Percentiles rank a stretch among this genome's conserved stretches.
phyloP scores from a whole-genome alignment of 2,113 vertebrate genomes.

The Oreochromis spilurus region DNA sequence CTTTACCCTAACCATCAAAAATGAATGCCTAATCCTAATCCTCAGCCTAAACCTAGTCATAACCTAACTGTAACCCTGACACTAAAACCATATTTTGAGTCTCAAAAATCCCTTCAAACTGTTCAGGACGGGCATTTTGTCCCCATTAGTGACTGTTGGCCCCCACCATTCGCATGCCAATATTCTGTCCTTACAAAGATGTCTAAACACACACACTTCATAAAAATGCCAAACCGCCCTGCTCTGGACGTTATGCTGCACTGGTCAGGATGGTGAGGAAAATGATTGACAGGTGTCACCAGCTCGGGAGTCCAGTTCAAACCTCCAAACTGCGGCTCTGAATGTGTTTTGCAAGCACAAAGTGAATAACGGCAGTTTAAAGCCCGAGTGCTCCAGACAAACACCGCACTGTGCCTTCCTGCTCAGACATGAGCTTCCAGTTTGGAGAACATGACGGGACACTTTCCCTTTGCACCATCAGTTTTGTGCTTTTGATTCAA shows the following conservation, averaged over 20 bases:
- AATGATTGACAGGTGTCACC: rapidly evolving
- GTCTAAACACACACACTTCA: rapidly evolving
- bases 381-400: background rate
- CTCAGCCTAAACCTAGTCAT: too few species aligned
- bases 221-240: background rate
- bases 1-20: too few species aligned
- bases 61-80: too few species aligned
- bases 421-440: background rate
- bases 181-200: background rate
- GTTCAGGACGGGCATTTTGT: rapidly evolving
- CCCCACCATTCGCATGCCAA: background rate
- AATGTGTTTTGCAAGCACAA: background rate
- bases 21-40: too few species aligned
- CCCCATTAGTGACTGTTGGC: background rate
- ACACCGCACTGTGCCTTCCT: rapidly evolving
- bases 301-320: background rate
- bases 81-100: too few species aligned
- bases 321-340: background rate
- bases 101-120: too few species aligned
- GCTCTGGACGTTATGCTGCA: rapidly evolving
- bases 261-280: background rate
- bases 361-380: rapidly evolving
- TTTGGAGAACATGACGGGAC: background rate
- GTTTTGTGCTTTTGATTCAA: background rate
- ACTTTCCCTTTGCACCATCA: background rate